Base-by-base conservation (phyloP, 2,888 invertebrate genomes). In the Chironomus tentans region DNA sequence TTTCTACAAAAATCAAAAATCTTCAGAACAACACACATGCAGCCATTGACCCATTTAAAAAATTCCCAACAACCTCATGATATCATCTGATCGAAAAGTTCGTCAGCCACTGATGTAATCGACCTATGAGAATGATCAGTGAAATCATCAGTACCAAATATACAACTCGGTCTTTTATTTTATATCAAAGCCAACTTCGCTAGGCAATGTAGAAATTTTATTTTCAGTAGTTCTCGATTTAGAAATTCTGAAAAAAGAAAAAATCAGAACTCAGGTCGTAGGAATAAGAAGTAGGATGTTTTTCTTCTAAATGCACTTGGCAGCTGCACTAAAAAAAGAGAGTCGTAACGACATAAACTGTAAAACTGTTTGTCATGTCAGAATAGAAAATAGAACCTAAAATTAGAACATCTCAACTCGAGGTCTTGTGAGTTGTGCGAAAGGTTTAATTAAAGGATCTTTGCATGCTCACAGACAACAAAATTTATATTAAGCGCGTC, bases 391-490 rank as follows among this genome's bases (percentile, higher is more conserved):
- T n/a, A 48, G 48, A 56, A 73, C 62, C 21, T 73, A 73, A 61
- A 73, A 62, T 73, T 73, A 73, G 72, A 73, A 61, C 10, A 48
- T 24, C n/a, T 24, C 10, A 65, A 21, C 12, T 65, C 24, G 65
- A 4, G 13, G 21, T 22, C 18, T 22, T 65, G n/a, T 65, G 18
- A 65, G 21, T 38, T 38, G 38, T 38, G 38, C 38, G 38, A 10
- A 65, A 65, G 22, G 65, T 21, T 65, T 56, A 50, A 48, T 71
- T 56, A 24, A 74, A 47, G 47, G 47, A 68, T 62, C 12, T 56
- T 72, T 72, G 56, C 65, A 68, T 74, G 74, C 74, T 74, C 74
- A 74, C 47, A 74, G 74, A 74, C 74, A 74, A 74, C 74, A 74
- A 61, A 68, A 21, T 22, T 22, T 47, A 28, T 48, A 62, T 74